Percentiles rank a stretch among this genome's conserved stretches.
phyloP scores from a whole-genome alignment of 2,888 invertebrate species.

The Callimorpha dominula region DNA sequence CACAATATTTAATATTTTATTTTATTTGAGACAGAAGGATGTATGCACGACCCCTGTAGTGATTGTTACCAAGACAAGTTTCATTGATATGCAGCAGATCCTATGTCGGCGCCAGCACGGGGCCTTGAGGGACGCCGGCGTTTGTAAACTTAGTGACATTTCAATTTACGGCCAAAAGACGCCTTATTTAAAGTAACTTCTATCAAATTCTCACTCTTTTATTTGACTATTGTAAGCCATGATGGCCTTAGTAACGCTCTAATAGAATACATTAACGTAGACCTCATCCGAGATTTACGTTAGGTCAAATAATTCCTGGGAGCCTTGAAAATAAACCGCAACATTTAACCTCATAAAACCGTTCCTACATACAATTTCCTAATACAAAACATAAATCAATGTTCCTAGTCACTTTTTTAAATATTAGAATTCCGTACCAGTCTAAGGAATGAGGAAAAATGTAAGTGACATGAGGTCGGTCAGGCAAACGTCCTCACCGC shows the following conservation, averaged over 20 bases:
- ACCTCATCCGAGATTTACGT: neutral
- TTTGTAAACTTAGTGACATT: neutral
- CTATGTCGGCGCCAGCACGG: neutral
- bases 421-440: constrained; percentile 50
- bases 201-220: neutral
- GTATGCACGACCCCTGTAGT: neutral
- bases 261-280: neutral
- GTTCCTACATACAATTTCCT: constrained; percentile 44
- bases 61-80: neutral
- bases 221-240: no score
- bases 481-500: constrained; percentile 57
- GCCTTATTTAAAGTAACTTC: neutral
- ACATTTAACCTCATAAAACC: constrained; percentile 32
- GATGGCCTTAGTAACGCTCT: no score
- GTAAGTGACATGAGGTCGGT: constrained; percentile 47
- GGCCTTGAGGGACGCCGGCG: neutral
- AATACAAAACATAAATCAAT: constrained; percentile 41
- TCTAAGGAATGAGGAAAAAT: constrained; percentile 75
- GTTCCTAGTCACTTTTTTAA: constrained; percentile 16
- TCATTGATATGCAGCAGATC: neutral
- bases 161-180: neutral
- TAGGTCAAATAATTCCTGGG: neutral
- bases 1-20: no score
- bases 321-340: constrained; percentile 38
- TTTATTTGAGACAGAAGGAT: neutral